These are phyloP conservation scores for Candidula unifasciata DNA, from an alignment of 2,888 invertebrate species.

Conservation along the genomic window DNA sequence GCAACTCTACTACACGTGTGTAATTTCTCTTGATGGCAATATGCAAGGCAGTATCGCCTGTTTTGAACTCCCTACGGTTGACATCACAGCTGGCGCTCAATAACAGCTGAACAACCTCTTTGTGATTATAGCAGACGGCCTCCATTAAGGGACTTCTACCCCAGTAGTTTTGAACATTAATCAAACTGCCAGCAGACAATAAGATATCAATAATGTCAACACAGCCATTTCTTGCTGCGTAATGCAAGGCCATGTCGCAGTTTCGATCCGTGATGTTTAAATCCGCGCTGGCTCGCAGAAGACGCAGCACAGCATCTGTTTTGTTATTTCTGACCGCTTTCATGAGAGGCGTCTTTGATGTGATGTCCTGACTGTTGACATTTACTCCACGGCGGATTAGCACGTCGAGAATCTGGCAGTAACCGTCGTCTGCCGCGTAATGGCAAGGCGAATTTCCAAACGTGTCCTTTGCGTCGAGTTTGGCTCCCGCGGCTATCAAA, in stretches of 20 bases:
- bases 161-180: conserved; percentile 78
- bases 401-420: conserved; percentile 75
- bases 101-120: conserved; percentile 74
- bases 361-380: conserved; percentile 77
- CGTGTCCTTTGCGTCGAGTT: conserved; percentile 76
- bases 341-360: conserved; percentile 77
- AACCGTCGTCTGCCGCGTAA: conserved; percentile 77
- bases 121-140: conserved; percentile 77
- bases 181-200: conserved; percentile 73
- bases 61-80: conserved; percentile 76
- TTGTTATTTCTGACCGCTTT: conserved; percentile 78
- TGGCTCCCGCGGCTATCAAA: conserved; percentile 75
- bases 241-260: conserved; percentile 77
- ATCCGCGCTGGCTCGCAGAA: conserved; percentile 72
- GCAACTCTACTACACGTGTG: conserved; percentile 73
- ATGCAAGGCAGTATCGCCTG: conserved; percentile 77
- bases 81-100: conserved; percentile 74
- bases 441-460: conserved; percentile 77
- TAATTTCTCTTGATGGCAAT: conserved; percentile 77
- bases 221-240: conserved; percentile 76
- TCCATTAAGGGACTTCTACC: conserved; percentile 78
- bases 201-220: conserved; percentile 75
- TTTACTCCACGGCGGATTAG: conserved; percentile 74
- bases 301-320: conserved; percentile 74
- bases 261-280: conserved; percentile 77